Evolutionary conservation across 2,797 vertebrate species (phyloP).

Genomic region (Cynopterus sphinx): DNA sequence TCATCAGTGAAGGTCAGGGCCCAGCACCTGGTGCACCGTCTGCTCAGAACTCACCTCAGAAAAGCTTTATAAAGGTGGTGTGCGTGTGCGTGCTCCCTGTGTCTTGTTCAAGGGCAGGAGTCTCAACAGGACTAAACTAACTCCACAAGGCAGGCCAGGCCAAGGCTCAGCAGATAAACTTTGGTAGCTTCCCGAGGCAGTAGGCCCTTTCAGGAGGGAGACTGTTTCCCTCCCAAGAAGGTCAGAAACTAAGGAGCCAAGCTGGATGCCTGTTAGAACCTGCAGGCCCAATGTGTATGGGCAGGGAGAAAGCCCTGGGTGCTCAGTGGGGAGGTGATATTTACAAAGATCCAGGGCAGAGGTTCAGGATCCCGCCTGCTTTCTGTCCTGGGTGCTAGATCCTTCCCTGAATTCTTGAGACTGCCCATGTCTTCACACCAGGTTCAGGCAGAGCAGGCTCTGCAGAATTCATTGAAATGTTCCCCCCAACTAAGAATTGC

Average conservation of each 20-base stretch:
- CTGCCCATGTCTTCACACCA: background rate
- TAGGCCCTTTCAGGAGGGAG: background rate
- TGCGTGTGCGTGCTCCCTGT: no score
- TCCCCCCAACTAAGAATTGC: background rate
- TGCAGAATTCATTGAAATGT: background rate
- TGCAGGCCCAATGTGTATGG: background rate
- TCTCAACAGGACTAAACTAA: background rate
- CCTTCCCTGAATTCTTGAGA: background rate
- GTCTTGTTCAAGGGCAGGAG: background rate
- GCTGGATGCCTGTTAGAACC: constrained; percentile 10
- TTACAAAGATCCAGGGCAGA: constrained; percentile 11
- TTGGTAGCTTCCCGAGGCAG: background rate
- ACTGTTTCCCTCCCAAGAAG: background rate
- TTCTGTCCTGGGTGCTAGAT: background rate
- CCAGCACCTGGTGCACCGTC: background rate
- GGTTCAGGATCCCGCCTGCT: background rate
- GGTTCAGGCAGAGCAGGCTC: background rate
- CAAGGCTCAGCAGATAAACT: background rate
- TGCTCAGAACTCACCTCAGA: background rate
- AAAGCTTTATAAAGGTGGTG: background rate
- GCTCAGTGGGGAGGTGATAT: background rate
- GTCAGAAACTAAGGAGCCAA: background rate
- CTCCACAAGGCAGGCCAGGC: no score
- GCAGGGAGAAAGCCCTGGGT: background rate
- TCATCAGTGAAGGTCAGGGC: background rate